Base-by-base conservation (phyloP, 2,113 vertebrate genomes). In the Petrocephalus microphthalmus region DNA sequence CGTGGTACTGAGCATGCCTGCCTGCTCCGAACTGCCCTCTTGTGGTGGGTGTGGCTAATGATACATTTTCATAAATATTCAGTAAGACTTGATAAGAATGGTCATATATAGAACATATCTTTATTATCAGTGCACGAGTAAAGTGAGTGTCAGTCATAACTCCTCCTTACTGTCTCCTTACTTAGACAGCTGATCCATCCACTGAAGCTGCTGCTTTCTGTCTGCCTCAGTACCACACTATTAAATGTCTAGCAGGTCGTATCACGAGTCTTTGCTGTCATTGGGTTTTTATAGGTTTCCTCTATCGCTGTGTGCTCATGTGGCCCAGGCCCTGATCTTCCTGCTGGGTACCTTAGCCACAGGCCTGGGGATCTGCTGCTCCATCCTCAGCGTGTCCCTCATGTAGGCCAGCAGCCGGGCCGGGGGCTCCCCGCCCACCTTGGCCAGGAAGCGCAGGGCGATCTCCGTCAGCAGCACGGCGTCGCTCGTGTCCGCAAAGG, bases 401-500 rank as follows among this genome's bases (percentile, higher is more conserved):
- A 96, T 94, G 89, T 91, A 95, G 78, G 90, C 83, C 87, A 93
- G 25, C 0, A 96, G 94, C 0, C 5, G 85, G 5, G 3, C 54
- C 20, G 85, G 84, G 0, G 92, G 89, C 2, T 89, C 56, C 0
- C 94, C 95, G 5, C 94, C 94, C 0, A 90, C 93, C 89, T 95
- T 95, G 0, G 93, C 93, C 0, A 96, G 94, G 82, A 95, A 95
- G 15, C 95, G 93, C 3, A 95, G 93, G 2, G 91, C 94, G 0
- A 93, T 93, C 90, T 95, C 94, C 87, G 95, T 47, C 78, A 91
- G 90, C 0, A 87, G 81, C 86, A 95, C 89, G 0, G 95, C 93
- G 0, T 95, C 95, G 1, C 95, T 95, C 0, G 93, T 93, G 0
- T 96, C 95, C 0, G 93, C 92, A 92, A 92, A 95, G 0, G 94